Evolutionary conservation across 1,140 invertebrate genomes (phyloP), one percentile per base, ranked within the genome.

Genomic region (Drosophila ficusphila): DNA sequence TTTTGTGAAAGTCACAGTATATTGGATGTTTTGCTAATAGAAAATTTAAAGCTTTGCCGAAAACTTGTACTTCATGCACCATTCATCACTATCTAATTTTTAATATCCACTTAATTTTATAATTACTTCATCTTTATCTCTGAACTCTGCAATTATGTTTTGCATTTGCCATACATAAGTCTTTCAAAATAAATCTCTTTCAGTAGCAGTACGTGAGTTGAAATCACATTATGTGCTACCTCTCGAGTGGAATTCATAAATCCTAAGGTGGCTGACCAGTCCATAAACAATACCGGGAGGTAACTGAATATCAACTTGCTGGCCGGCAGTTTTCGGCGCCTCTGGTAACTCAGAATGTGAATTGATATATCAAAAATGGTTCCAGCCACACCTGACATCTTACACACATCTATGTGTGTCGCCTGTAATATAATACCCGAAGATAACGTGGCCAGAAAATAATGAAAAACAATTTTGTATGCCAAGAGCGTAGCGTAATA

Each of bases 311-410:
- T 34, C 34, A 25, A 41, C 38, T 21, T 41, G 21, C 4, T 41
- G 38, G 29, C 29, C 29, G 19, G 29, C 41, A 51, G 23, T 41
- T 27, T 34, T 67, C 44, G 25, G 21, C 60, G 61, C 60, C 60
- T 48, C 23, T 33, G 38, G 44, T 64, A 64, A 58, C 34, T 79
- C 62, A 33, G 21, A 46, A 21, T 27, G 16, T 42, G 41, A 69
- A 85, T 86, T 86, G 82, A 88, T 88, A 85, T 88, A 60, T 86
- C 77, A 72, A 49, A 57, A 69, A 57, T 27, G 14, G 71, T 53
- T 56, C 27, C 56, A 54, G 76, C 82, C 81, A 76, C 81, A 88
- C 81, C 82, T 88, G 81, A 77, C 65, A 60, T 77, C 53, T 77
- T 42, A 74, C 64, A 57, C 64, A 75, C 48, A 47, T 42, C 67